Evolutionary conservation across 1,140 invertebrate genomes (phyloP), one percentile per base, ranked within the genome.

Genomic region (Elysia chlorotica): DNA sequence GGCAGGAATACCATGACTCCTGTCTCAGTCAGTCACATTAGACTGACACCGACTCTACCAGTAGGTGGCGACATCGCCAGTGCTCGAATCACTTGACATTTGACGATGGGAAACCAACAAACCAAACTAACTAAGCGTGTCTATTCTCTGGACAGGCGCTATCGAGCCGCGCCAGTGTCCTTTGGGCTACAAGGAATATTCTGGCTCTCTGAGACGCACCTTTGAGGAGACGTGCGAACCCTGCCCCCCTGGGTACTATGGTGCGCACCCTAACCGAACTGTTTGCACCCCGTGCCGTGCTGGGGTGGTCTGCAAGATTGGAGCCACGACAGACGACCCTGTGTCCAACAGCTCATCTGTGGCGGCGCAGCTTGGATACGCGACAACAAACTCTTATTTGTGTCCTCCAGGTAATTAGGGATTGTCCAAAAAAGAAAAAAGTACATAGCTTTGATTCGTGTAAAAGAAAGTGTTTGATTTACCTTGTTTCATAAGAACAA

Each of bases 361-460:
- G 33, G 80, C 79, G 2, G 67, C 73, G 31, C 54, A 66, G 1
- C 80, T 78, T 74, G 82, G 84, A 28, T 75, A 71, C n/a, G 77
- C 78, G 54, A 67, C 76, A 5, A 86, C 83, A 4, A 82, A 84
- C 35, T 79, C 85, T 10, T 86, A 82, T 59, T 75, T 81, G 0
- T 86, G 85, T 78, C 85, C 84, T 41, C 53, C 65, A 73, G 84
- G 84, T 86, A 78, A 65, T n/a, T n/a, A n/a, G n/a, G n/a, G n/a
- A n/a, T n/a, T n/a, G n/a, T n/a, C n/a, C n/a, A n/a, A n/a, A n/a
- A n/a, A n/a, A n/a, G n/a, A n/a, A n/a, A n/a, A n/a, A n/a, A n/a
- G n/a, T n/a, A n/a, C n/a, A n/a, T n/a, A n/a, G n/a, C n/a, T n/a
- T n/a, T n/a, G n/a, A n/a, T n/a, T n/a, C n/a, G n/a, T n/a, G n/a